Percentiles rank a stretch among this genome's conserved stretches.
Conservation (phyloP, 2,888 invertebrate genomes). For the Cenopis cana region DNA sequence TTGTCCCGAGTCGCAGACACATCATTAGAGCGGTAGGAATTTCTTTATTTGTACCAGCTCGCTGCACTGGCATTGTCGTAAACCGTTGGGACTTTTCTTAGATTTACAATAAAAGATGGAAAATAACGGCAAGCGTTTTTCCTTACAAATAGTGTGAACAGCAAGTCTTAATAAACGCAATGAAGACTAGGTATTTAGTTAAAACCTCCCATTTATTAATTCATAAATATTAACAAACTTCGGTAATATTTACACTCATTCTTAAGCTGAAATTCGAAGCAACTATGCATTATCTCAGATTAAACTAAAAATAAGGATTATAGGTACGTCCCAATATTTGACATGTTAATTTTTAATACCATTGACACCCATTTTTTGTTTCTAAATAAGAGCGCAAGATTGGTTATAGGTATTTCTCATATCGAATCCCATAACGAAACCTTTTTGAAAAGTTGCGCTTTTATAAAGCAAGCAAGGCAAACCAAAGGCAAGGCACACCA, state of each 20-base stretch:
- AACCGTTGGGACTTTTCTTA: constrained; percentile 1
- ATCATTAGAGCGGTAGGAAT: constrained; percentile 36
- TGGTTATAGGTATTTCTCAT: no score
- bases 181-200: not conserved
- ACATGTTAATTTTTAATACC: no score
- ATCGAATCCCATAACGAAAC: no score
- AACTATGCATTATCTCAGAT: not conserved
- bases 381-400: no score
- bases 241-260: not conserved
- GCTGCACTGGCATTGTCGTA: not conserved
- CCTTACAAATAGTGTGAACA: not conserved
- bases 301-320: no score
- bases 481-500: not conserved
- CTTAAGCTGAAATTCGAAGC: not conserved
- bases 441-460: not conserved
- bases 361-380: no score
- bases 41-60: constrained; percentile 26
- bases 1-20: constrained; percentile 40
- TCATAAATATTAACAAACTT: not conserved
- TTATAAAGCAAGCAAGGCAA: not conserved
- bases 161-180: no score
- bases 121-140: not conserved
- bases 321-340: no score
- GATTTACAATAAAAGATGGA: not conserved
- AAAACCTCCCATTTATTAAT: not conserved